Conservation (phyloP, 2,888 invertebrate species). For the Diaprepes abbreviatus region DNA sequence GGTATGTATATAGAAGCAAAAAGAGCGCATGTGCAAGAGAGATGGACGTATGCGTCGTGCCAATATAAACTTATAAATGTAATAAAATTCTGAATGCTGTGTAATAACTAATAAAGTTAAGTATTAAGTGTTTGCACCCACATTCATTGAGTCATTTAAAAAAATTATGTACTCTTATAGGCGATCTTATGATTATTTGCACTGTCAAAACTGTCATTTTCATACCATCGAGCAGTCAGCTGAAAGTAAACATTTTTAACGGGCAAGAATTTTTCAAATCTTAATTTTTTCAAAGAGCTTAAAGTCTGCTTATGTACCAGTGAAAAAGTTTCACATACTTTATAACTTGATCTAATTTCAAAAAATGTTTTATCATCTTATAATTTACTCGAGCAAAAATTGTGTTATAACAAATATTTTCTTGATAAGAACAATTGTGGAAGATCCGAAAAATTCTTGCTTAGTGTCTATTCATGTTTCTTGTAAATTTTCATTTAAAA, state of each 20-base stretch:
- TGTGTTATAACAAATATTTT: too few relatives aligned
- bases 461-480: not conserved
- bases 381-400: too few relatives aligned
- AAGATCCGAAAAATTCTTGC: constrained; percentile 27
- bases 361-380: too few relatives aligned
- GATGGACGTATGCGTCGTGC: constrained; percentile 62
- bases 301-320: too few relatives aligned
- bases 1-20: constrained; percentile 50
- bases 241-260: not conserved
- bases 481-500: constrained; percentile 31
- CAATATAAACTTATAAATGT: constrained; percentile 68
- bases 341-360: too few relatives aligned
- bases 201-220: not conserved
- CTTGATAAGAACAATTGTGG: too few relatives aligned
- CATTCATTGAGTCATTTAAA: constrained; percentile 29
- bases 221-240: not conserved
- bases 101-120: constrained; percentile 61
- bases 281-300: too few relatives aligned
- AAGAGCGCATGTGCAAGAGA: constrained; percentile 58
- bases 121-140: constrained; percentile 66
- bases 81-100: constrained; percentile 66
- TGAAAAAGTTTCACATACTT: too few relatives aligned
- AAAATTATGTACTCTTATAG: constrained; percentile 26
- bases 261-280: constrained; percentile 10
- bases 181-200: constrained; percentile 12